Evolutionary conservation across 2,888 invertebrate genomes (phyloP).

Genomic region (Toxonevra muliebris): DNA sequence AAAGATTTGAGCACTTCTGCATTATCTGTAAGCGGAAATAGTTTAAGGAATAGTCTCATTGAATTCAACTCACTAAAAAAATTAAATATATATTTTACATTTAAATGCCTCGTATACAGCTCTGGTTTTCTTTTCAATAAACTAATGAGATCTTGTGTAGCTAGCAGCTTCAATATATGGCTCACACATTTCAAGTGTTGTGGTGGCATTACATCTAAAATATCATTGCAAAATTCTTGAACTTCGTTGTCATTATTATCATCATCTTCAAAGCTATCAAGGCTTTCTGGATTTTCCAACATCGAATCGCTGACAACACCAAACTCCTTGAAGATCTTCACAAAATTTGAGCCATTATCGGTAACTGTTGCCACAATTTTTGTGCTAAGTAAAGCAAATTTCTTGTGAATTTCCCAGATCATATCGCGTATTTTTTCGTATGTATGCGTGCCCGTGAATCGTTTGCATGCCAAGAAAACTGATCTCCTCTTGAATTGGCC

Average conservation of each 20-base stretch:
- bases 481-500: constrained; percentile 9
- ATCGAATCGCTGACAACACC: constrained; percentile 10
- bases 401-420: constrained; percentile 18
- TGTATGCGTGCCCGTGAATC: constrained; percentile 23
- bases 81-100: constrained; percentile 27
- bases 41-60: background rate
- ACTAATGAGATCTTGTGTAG: constrained; percentile 28
- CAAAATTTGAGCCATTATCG: constrained; percentile 32
- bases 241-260: constrained; percentile 23
- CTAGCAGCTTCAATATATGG: constrained; percentile 35
- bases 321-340: constrained; percentile 29
- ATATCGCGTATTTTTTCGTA: constrained; percentile 19
- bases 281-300: constrained; percentile 8
- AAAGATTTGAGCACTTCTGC: constrained; percentile 31
- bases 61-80: constrained; percentile 25
- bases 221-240: constrained; percentile 21
- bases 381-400: constrained; percentile 14
- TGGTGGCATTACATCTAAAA: constrained; percentile 20
- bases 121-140: constrained; percentile 21
- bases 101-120: constrained; percentile 21
- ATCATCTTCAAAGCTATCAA: constrained; percentile 17
- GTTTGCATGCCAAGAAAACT: constrained; percentile 19
- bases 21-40: constrained; percentile 9
- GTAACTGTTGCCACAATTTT: constrained; percentile 26
- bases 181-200: constrained; percentile 32